Evolutionary conservation across 2,888 invertebrate species (phyloP).

Genomic region (Eilema caniola): DNA sequence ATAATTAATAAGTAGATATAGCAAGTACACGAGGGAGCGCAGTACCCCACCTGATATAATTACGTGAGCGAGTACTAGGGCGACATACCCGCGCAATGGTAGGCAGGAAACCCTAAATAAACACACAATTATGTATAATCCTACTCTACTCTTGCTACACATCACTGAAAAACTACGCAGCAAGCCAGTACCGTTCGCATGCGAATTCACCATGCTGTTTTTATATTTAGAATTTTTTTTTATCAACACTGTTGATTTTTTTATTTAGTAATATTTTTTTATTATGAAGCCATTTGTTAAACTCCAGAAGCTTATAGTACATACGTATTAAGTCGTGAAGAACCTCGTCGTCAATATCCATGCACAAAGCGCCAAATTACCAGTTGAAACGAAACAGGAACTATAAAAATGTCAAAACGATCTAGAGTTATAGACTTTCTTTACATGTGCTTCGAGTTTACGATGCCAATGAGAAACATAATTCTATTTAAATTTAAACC

Average conservation of each 20-base stretch:
- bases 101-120: conserved; percentile 76
- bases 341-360: neutral
- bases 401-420: conserved; percentile 24
- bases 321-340: neutral
- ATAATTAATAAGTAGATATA: neutral
- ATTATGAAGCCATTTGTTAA: conserved; percentile 4
- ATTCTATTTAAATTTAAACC: conserved; percentile 9
- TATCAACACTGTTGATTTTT: no score
- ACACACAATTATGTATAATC: conserved; percentile 72
- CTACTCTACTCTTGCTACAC: conserved; percentile 65
- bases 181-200: conserved; percentile 59
- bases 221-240: no score
- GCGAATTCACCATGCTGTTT: conserved; percentile 25
- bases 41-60: conserved; percentile 63
- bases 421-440: conserved; percentile 11
- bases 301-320: conserved; percentile 4
- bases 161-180: conserved; percentile 65
- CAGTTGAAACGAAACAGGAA: conserved; percentile 12
- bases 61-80: conserved; percentile 68
- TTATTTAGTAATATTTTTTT: no score
- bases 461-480: conserved; percentile 10
- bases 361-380: conserved; percentile 13
- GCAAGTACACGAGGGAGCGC: conserved; percentile 36
- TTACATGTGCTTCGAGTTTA: conserved; percentile 12
- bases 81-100: conserved; percentile 58